A percentile compares a stretch with the other conserved stretches of the same genome.
phyloP scores from a whole-genome alignment of 2,113 vertebrate species.

The Hypanus sabinus region DNA sequence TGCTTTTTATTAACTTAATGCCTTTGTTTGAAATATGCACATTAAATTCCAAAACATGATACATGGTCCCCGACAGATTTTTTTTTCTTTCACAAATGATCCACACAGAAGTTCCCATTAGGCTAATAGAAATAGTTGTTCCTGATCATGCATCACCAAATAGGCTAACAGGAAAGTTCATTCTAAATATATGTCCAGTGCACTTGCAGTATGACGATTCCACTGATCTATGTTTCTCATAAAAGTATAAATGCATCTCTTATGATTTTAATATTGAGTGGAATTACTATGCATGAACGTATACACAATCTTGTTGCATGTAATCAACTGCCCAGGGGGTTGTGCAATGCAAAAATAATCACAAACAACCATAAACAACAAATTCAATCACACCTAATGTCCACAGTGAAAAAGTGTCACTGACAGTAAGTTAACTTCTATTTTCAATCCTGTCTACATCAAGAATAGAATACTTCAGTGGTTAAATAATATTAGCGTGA shows the following conservation, averaged over 20 bases:
- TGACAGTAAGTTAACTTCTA: not conserved
- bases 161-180: not conserved
- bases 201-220: no score
- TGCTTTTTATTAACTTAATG: not conserved
- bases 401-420: not conserved
- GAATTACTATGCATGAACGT: not conserved
- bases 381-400: not conserved
- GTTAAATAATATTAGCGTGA: not conserved
- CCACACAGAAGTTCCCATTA: slow-evolving; percentile 4
- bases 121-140: not conserved
- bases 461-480: not conserved
- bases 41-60: slow-evolving; percentile 12
- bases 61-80: not conserved
- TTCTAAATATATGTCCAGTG: not conserved
- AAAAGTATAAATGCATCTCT: not conserved
- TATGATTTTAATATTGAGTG: not conserved
- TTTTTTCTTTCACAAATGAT: not conserved
- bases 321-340: not conserved
- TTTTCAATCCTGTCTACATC: not conserved
- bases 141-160: not conserved
- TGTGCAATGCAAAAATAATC: not conserved
- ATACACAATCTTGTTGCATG: not conserved
- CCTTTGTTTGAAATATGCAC: not conserved
- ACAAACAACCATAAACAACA: not conserved
- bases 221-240: not conserved